A percentile compares a stretch with the other conserved stretches of the same genome.
phyloP scores from a whole-genome alignment of 2,888 invertebrate species.

The Agrochola lota region DNA sequence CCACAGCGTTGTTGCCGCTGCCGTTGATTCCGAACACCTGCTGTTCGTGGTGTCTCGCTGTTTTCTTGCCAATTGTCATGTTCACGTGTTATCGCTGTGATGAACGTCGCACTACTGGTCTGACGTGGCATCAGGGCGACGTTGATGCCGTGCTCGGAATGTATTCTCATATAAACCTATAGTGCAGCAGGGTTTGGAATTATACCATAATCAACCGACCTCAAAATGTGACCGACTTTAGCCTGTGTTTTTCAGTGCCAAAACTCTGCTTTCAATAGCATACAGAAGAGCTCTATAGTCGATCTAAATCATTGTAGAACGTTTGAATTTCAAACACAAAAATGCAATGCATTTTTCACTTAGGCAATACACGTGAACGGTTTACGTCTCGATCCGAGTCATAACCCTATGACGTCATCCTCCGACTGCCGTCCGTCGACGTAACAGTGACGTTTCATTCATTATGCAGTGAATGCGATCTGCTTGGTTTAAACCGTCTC shows the following conservation, averaged over 20 bases:
- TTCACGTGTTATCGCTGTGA: too few species aligned
- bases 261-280: slow-evolving; percentile 10
- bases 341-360: slow-evolving; percentile 23
- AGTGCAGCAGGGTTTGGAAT: too few species aligned
- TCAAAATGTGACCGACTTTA: neutral
- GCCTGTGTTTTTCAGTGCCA: neutral
- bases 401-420: slow-evolving; percentile 76
- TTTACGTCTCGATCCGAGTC: slow-evolving; percentile 64
- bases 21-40: too few species aligned
- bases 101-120: too few species aligned
- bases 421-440: slow-evolving; percentile 71
- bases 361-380: slow-evolving; percentile 37
- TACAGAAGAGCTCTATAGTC: neutral
- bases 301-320: neutral
- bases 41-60: too few species aligned
- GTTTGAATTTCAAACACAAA: slow-evolving; percentile 10
- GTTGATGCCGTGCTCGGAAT: too few species aligned
- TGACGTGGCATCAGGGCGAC: too few species aligned
- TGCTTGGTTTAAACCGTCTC: slow-evolving; percentile 84
- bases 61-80: too few species aligned
- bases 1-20: too few species aligned
- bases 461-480: slow-evolving; percentile 88
- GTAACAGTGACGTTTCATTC: slow-evolving; percentile 84
- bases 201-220: too few species aligned
- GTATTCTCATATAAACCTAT: too few species aligned